Conservation (phyloP, 2,888 invertebrate genomes). For the Drosophila quinaria region DNA sequence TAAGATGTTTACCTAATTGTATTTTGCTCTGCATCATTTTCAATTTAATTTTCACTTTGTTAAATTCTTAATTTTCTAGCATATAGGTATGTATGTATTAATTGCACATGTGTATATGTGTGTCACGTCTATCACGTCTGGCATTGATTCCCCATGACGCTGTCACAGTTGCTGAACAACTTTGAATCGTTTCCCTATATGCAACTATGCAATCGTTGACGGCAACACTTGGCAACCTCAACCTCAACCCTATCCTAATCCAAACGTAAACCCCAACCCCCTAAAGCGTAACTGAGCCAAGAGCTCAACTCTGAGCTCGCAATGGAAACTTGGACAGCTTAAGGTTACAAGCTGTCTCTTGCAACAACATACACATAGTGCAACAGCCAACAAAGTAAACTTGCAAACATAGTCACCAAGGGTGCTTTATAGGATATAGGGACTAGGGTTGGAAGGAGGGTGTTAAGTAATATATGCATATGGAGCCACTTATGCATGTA, state of each 20-base stretch:
- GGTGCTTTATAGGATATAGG: neutral
- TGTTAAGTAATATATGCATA: conserved; percentile 25
- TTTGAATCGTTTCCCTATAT: conserved; percentile 30
- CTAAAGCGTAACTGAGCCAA: conserved; percentile 1
- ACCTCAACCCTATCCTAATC: neutral
- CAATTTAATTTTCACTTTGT: neutral
- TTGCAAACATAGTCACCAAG: conserved; percentile 43
- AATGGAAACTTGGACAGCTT: conserved; percentile 50
- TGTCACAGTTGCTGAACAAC: conserved; percentile 25
- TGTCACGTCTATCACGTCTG: conserved; percentile 22
- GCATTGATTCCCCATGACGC: conserved; percentile 13
- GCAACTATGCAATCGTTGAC: conserved; percentile 34
- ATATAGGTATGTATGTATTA: neutral
- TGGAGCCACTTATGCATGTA: conserved; percentile 24
- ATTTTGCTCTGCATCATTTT: neutral
- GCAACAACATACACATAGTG: conserved; percentile 20
- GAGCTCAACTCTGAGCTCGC: conserved; percentile 19
- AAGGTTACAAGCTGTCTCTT: conserved; percentile 45
- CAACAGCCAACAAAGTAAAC: conserved; percentile 29
- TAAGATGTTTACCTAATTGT: neutral
- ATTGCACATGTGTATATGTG: conserved; percentile 1
- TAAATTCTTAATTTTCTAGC: neutral
- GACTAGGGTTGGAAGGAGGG: neutral
- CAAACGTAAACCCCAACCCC: conserved; percentile 8
- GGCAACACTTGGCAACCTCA: conserved; percentile 35